Evolutionary conservation across 2,797 vertebrate genomes (phyloP).

Genomic region (Phoeniculus purpureus): DNA sequence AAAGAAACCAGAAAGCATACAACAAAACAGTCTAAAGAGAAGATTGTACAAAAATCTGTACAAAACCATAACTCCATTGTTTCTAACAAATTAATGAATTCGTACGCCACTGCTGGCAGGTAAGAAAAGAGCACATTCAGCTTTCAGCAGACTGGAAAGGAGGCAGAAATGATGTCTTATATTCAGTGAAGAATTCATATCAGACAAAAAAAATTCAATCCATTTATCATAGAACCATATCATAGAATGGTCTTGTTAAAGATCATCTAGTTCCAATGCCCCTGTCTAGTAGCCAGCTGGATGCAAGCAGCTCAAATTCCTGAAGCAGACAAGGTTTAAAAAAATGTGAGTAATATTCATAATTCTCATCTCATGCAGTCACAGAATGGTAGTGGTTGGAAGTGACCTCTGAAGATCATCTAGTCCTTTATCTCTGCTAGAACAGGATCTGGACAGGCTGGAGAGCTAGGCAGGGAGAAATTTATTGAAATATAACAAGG

Average conservation of each 20-base stretch:
- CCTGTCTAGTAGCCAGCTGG: not conserved
- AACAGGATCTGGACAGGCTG: too few relatives aligned
- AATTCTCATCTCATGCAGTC: not conserved
- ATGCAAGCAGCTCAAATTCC: fast-evolving
- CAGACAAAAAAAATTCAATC: not conserved
- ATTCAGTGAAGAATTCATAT: not conserved
- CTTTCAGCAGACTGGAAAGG: not conserved
- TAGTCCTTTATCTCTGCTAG: too few relatives aligned
- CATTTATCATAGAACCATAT: not conserved
- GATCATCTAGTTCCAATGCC: too few relatives aligned
- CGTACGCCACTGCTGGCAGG: not conserved
- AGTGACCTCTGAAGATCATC: too few relatives aligned
- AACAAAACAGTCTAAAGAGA: not conserved
- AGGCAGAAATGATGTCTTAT: not conserved
- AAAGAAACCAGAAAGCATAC: not conserved
- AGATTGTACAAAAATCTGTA: not conserved
- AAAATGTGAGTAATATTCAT: fast-evolving
- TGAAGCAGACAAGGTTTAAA: fast-evolving
- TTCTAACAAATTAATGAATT: not conserved
- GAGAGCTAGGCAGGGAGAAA: too few relatives aligned
- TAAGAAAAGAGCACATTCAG: not conserved
- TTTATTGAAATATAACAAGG: too few relatives aligned
- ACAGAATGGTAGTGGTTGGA: too few relatives aligned
- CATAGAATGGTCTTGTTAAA: too few relatives aligned
- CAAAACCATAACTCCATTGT: not conserved